Base-by-base conservation (phyloP, 2,888 invertebrate genomes). In the Busseola fusca region DNA sequence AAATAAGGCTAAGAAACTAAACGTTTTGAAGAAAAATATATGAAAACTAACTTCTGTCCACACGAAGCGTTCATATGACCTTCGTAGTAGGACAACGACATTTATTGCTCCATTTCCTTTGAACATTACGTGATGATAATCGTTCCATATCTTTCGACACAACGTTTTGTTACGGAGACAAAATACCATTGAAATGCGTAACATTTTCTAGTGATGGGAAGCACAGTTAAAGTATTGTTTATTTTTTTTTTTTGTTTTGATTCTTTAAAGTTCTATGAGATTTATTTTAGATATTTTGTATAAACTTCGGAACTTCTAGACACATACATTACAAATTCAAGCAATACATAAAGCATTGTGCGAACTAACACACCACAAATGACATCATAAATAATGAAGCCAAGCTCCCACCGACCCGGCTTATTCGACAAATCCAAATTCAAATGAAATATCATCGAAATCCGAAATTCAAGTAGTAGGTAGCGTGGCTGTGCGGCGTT, bases 381-480 rank as follows among this genome's bases (percentile, higher is more conserved):
- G 82, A 81, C 66, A 74, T 85, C 66, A 84, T 84, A 84, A 85
- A 85, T 84, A 78, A 70, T 67, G 82, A 57, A 62, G 68, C 75
- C 65, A 74, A 58, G 65, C 64, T 34, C 64, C 42, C 62, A 30
- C 58, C 74, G 62, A 63, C 64, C 66, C 64, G 69, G 73, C 86
- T 80, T 81, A 81, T 81, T 76, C 84, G 76, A 67, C 75, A 72
- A 80, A 81, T 81, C 81, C 81, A 74, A 85, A 83, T 77, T 83
- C 81, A 83, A 85, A 83, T 85, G 74, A 77, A 85, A 77, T 83
- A 76, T 83, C 64, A 82, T 72, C 73, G 72, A 83, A 83, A 67
- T 80, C 70, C 67, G 71, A 82, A 83, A 65, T 80, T 83, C 62
- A 65, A 83, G 76, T 64, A 74, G 76, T 34, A 25, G 56, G 63